Conservation (phyloP, 2,888 invertebrate genomes). For the Ormia ochracea region DNA sequence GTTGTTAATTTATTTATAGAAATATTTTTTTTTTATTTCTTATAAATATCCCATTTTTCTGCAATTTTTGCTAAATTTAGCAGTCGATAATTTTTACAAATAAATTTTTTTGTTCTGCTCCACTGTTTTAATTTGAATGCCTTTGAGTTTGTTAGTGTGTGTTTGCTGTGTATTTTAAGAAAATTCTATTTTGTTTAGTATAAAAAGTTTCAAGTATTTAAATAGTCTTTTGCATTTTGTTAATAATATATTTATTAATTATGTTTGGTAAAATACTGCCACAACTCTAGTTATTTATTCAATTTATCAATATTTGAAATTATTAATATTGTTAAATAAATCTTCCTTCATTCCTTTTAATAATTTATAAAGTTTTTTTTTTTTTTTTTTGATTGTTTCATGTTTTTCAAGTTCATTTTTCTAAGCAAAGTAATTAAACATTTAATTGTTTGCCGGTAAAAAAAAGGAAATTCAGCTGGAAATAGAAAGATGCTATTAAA, state of each 20-base stretch:
- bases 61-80: too few species aligned
- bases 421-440: slow-evolving; percentile 5
- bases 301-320: not conserved
- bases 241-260: not conserved
- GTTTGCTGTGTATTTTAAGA: not conserved
- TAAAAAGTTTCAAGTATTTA: not conserved
- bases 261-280: slow-evolving; percentile 31
- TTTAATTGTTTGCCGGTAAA: not conserved
- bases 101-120: not conserved
- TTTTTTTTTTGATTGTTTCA: slow-evolving; percentile 37
- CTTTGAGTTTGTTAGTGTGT: not conserved
- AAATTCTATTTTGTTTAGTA: not conserved
- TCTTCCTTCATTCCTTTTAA: not conserved
- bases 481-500: not conserved
- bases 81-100: too few species aligned
- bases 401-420: not conserved
- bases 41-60: too few species aligned
- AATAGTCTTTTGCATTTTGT: not conserved
- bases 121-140: slow-evolving; percentile 1
- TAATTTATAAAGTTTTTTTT: not conserved
- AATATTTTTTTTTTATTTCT: too few species aligned
- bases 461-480: slow-evolving; percentile 8
- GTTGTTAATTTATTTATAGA: too few species aligned
- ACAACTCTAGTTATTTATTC: slow-evolving; percentile 37
- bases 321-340: not conserved